Percentiles rank a stretch among this genome's conserved stretches.
These are phyloP conservation scores for Parambassis ranga DNA, from an alignment of 2,797 vertebrate species.

Conservation along the genomic window DNA sequence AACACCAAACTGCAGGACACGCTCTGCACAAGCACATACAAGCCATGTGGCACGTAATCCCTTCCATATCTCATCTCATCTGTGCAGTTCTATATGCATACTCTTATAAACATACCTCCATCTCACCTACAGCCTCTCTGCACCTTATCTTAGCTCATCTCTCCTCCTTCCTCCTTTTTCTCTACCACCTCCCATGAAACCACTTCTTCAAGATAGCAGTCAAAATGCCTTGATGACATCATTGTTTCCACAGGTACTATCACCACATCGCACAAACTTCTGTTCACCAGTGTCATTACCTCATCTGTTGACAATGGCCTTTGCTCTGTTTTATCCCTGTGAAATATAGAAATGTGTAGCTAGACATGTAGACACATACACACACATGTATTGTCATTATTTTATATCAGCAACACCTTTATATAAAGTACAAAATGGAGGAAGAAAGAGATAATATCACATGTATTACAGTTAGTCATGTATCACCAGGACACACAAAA, in stretches of 20 bases:
- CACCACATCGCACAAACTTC: slow-evolving; percentile 62
- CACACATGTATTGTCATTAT: too few relatives aligned
- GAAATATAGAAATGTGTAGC: slow-evolving; percentile 21
- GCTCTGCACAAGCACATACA: slow-evolving; percentile 40
- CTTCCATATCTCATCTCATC: slow-evolving; percentile 30
- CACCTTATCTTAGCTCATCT: slow-evolving; percentile 29
- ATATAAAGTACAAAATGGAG: too few relatives aligned
- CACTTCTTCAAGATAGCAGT: slow-evolving; percentile 30
- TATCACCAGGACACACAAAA: too few relatives aligned
- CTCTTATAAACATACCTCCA: slow-evolving; percentile 49
- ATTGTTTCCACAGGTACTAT: slow-evolving; percentile 73
- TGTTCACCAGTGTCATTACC: slow-evolving; percentile 65
- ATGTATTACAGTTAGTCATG: too few relatives aligned
- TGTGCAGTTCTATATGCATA: slow-evolving; percentile 6
- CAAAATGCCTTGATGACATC: slow-evolving; percentile 60
- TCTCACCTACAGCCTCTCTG: slow-evolving; percentile 13
- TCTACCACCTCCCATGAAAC: slow-evolving; percentile 34
- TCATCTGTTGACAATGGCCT: slow-evolving; percentile 47
- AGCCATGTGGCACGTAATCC: slow-evolving; percentile 46
- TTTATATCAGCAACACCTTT: too few relatives aligned
- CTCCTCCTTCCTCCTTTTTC: not conserved
- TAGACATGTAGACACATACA: not conserved
- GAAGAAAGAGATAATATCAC: too few relatives aligned
- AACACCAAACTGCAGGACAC: too few relatives aligned
- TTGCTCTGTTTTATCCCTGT: slow-evolving; percentile 25